Base-by-base conservation (phyloP, 2,113 vertebrate species). In the Notothenia coriiceps region DNA sequence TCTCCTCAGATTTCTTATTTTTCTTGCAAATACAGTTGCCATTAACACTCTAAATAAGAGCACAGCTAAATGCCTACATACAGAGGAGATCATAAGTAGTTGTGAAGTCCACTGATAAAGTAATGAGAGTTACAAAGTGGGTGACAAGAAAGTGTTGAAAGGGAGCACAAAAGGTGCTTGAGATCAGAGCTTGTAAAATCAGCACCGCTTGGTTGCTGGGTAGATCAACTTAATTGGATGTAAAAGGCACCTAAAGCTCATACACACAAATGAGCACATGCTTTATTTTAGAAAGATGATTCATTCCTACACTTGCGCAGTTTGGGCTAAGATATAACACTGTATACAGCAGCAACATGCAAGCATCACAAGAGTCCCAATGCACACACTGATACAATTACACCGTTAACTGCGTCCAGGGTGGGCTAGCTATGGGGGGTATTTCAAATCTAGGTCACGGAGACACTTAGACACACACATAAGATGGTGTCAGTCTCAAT, bases 241-340 rank as follows among this genome's bases (percentile, higher is more conserved):
- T 80, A 78, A 86, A 84, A 46, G 79, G 83, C 71, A 73, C 74
- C n/a, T 8, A 54, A 79, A 67, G 47, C 57, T 64, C 6, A 84
- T 20, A 29, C 15, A 20, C 60, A 60, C 72, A 71, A 72, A 60
- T 79, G 75, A 74, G 68, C 18, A 49, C 61, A 70, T 54, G 67
- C 83, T 88, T 88, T 89, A 88, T 85, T 92, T 92, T 91, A 80
- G 90, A 83, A 83, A 82, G 79, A 69, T 86, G 83, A 88, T 71
- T 92, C 79, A 84, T 77, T 77, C 81, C 70, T 65, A 74, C 47
- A 68, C 57, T 70, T 47, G 35, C 15, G 40, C 70, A 77, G 67
- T 80, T 73, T 69, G 63, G 76, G 74, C 64, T 44, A 20, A 77
- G 80, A 85, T 74, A 62, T 79, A 76, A 83, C 43, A 57, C 49